phyloP scores from a whole-genome alignment of 1,140 invertebrate species.

The Cepaea nemoralis region DNA sequence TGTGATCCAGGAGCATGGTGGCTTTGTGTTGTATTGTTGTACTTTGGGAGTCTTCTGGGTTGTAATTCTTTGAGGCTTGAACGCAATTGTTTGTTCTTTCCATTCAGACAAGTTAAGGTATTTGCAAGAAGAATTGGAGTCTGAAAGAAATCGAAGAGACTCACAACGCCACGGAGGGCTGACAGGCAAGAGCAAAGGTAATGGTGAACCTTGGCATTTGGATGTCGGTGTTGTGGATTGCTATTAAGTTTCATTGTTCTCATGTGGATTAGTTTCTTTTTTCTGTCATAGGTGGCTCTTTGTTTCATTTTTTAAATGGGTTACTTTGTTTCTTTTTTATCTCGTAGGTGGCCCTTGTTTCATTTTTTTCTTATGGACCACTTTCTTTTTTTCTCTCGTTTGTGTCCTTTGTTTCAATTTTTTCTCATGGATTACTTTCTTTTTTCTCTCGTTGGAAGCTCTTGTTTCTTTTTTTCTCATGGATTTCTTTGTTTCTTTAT shows the following conservation, averaged over 20 bases:
- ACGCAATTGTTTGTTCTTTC: slow-evolving; percentile 10
- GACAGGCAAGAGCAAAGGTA: slow-evolving; percentile 49
- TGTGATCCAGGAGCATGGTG: not conserved
- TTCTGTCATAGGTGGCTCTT: too few relatives aligned
- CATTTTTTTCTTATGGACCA: too few relatives aligned
- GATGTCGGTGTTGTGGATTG: not conserved
- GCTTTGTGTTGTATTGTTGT: not conserved
- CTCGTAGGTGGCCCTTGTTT: too few relatives aligned
- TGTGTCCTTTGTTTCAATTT: too few relatives aligned
- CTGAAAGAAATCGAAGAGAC: slow-evolving; percentile 50
- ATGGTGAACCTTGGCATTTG: not conserved
- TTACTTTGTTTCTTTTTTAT: too few relatives aligned
- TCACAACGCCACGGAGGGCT: slow-evolving; percentile 35
- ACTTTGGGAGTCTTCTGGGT: not conserved
- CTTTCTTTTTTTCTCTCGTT: too few relatives aligned
- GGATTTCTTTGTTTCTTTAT: too few relatives aligned
- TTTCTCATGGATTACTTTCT: too few relatives aligned
- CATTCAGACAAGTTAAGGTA: slow-evolving; percentile 57
- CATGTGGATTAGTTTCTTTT: too few relatives aligned
- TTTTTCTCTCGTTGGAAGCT: too few relatives aligned
- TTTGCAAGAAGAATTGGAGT: slow-evolving; percentile 59
- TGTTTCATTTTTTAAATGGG: too few relatives aligned
- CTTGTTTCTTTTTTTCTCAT: too few relatives aligned
- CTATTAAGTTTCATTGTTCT: not conserved
- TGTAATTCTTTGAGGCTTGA: not conserved